Conservation (phyloP, 1,140 invertebrate species). For the Archivesica marissinica region DNA sequence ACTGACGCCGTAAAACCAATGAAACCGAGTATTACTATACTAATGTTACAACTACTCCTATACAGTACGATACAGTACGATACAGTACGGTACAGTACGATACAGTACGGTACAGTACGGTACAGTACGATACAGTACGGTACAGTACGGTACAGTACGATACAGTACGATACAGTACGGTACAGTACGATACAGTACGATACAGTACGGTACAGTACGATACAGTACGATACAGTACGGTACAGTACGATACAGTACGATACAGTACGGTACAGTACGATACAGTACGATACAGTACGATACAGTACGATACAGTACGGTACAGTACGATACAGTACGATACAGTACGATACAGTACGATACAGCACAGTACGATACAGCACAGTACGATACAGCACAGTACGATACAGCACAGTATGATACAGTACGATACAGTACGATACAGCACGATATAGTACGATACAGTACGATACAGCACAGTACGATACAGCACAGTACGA, state of each 20-base stretch:
- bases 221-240: constrained; percentile 4
- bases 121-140: too few species aligned
- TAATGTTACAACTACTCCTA: too few species aligned
- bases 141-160: constrained; percentile 40
- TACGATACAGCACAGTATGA: not conserved
- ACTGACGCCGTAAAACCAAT: too few species aligned
- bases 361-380: too few species aligned
- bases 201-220: constrained; percentile 1
- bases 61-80: too few species aligned
- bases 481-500: constrained; percentile 33
- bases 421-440: not conserved
- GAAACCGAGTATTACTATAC: too few species aligned
- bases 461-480: constrained; percentile 33
- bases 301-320: constrained; percentile 62
- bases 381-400: constrained; percentile 1
- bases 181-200: constrained; percentile 36
- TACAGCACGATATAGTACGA: too few species aligned
- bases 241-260: not conserved
- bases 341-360: constrained; percentile 1
- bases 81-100: too few species aligned
- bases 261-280: not conserved
- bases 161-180: constrained; percentile 36
- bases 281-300: constrained; percentile 47
- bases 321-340: constrained; percentile 25
- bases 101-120: too few species aligned